A percentile compares a stretch with the other conserved stretches of the same genome.
These are phyloP conservation scores for Smithornis capensis DNA, from an alignment of 2,113 vertebrate species.

Conservation along the genomic window DNA sequence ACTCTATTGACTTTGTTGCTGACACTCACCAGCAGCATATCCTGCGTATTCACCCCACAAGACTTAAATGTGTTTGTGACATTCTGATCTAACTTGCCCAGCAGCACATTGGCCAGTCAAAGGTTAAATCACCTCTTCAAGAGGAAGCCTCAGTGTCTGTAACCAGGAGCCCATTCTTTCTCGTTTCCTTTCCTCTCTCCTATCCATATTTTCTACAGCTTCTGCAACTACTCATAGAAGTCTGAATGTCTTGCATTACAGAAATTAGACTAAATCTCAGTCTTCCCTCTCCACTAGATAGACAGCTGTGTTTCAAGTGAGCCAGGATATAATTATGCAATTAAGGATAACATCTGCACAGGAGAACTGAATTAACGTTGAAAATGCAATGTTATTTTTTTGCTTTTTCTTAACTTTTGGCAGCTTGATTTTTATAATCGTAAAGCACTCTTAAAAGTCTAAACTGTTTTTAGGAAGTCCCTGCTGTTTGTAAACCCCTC, in stretches of 20 bases:
- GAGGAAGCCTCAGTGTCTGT: not conserved
- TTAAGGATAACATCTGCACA: slow-evolving; percentile 42
- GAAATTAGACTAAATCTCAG: slow-evolving; percentile 12
- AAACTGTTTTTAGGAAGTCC: not conserved
- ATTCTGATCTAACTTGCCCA: not conserved
- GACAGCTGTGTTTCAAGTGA: slow-evolving; percentile 1
- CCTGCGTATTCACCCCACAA: not conserved
- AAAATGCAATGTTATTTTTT: not conserved
- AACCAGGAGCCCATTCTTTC: not conserved
- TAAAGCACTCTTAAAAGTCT: not conserved
- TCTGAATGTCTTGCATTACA: not conserved
- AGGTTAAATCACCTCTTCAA: not conserved
- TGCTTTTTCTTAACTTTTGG: not conserved
- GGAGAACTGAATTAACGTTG: not conserved
- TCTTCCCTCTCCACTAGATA: not conserved
- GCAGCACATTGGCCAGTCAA: not conserved
- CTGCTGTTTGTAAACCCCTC: not conserved
- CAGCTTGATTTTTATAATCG: not conserved
- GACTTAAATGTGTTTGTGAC: not conserved
- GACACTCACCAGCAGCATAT: not conserved
- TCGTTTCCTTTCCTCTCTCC: not conserved
- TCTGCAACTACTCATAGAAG: not conserved
- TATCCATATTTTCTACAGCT: not conserved
- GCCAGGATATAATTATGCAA: slow-evolving; percentile 21
- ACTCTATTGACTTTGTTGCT: not conserved